Conservation (phyloP, 2,888 invertebrate genomes). For the Xanthorhoe spadicearia region DNA sequence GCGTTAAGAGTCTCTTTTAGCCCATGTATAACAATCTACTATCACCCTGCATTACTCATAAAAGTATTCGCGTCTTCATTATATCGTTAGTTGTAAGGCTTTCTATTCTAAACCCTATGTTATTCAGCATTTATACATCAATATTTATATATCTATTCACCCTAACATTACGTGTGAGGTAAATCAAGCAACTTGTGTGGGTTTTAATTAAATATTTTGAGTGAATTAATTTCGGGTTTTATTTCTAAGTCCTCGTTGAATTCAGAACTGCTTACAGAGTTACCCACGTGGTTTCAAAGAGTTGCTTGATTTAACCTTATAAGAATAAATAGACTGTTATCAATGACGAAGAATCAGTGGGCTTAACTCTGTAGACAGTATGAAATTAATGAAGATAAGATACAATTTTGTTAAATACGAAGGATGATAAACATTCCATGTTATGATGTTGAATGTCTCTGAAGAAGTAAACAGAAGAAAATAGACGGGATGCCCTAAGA, state of each 20-base stretch:
- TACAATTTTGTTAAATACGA: too few species aligned
- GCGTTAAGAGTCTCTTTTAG: too few species aligned
- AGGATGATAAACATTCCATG: not conserved
- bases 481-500: too few species aligned
- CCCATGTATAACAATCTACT: too few species aligned
- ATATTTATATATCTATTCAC: not conserved
- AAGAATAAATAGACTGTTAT: conserved; percentile 50
- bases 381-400: too few species aligned
- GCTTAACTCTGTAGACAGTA: conserved; percentile 69
- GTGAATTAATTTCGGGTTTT: conserved; percentile 65
- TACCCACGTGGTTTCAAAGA: conserved; percentile 63
- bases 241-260: conserved; percentile 57
- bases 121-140: not conserved
- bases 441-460: too few species aligned
- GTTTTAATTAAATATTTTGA: conserved; percentile 73
- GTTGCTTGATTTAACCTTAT: conserved; percentile 82
- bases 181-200: conserved; percentile 83
- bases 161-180: conserved; percentile 57
- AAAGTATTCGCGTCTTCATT: not conserved
- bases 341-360: conserved; percentile 47
- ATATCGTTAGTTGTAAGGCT: conserved; percentile 10
- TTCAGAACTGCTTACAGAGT: conserved; percentile 67
- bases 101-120: conserved; percentile 13
- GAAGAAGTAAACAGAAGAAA: too few species aligned
- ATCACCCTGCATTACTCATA: not conserved